Evolutionary conservation across 2,888 invertebrate genomes (phyloP).

Genomic region (Phania funesta): DNA sequence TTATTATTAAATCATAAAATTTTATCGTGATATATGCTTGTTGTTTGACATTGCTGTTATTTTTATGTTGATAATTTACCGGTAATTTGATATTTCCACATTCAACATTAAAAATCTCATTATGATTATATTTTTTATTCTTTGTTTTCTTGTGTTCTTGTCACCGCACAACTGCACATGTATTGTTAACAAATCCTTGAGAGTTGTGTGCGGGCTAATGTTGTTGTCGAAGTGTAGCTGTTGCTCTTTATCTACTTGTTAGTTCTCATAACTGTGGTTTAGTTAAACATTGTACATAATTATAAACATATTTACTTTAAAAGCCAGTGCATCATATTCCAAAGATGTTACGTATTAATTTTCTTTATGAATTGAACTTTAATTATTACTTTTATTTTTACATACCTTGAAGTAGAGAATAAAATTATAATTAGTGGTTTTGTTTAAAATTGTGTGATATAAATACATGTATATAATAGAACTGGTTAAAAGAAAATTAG

Average conservation of each 20-base stretch:
- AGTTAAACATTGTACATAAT: conserved; percentile 30
- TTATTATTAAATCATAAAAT: conserved; percentile 30
- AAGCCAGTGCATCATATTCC: conserved; percentile 15
- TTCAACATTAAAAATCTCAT: conserved; percentile 46
- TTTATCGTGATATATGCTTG: conserved; percentile 22
- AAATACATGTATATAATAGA: neutral
- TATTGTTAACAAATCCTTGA: conserved; percentile 12
- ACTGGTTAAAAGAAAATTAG: no score
- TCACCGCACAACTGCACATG: neutral
- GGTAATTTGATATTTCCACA: conserved; percentile 59
- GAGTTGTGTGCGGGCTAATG: conserved; percentile 13
- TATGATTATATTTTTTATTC: conserved; percentile 24
- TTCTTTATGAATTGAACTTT: neutral
- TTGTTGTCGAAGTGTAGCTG: conserved; percentile 16
- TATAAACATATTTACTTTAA: conserved; percentile 17
- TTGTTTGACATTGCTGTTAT: conserved; percentile 28
- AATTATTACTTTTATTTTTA: neutral
- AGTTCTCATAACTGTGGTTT: conserved; percentile 17
- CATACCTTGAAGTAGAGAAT: neutral
- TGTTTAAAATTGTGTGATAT: neutral
- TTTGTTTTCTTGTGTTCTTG: conserved; percentile 8
- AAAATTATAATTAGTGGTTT: neutral
- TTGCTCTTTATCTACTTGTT: neutral
- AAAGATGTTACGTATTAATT: conserved; percentile 1
- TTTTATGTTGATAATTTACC: conserved; percentile 48